Conservation (phyloP, 2,888 invertebrate species). For the Lycaena phlaeas region DNA sequence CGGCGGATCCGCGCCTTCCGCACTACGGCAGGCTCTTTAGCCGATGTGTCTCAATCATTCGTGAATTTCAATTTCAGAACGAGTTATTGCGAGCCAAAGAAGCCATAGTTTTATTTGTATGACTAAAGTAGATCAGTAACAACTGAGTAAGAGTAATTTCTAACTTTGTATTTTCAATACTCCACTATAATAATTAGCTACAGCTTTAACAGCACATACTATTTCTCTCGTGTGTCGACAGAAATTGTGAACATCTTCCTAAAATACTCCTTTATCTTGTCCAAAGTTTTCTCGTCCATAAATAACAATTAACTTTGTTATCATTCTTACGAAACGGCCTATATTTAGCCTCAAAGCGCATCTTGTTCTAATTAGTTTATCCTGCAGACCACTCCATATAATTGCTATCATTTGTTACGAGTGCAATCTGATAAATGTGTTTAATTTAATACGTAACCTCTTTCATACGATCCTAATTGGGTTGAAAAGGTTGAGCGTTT, state of each 20-base stretch:
- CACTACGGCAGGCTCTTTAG: too few relatives aligned
- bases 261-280: not conserved
- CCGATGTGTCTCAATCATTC: too few relatives aligned
- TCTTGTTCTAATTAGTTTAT: not conserved
- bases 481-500: not conserved
- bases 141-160: too few relatives aligned
- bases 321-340: not conserved
- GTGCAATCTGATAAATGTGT: conserved; percentile 3
- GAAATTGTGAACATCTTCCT: not conserved
- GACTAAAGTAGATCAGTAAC: too few relatives aligned
- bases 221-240: not conserved
- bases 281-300: not conserved
- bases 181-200: too few relatives aligned
- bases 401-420: conserved; percentile 5
- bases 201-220: too few relatives aligned
- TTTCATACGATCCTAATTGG: conserved; percentile 1
- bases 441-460: conserved; percentile 2
- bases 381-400: conserved; percentile 1
- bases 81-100: too few relatives aligned
- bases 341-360: conserved; percentile 3
- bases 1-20: too few relatives aligned
- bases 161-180: too few relatives aligned
- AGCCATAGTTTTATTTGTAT: too few relatives aligned
- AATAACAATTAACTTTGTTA: not conserved
- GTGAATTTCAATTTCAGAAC: too few relatives aligned